Evolutionary conservation across 2,888 invertebrate species (phyloP).

Genomic region (Conistra vaccinii): DNA sequence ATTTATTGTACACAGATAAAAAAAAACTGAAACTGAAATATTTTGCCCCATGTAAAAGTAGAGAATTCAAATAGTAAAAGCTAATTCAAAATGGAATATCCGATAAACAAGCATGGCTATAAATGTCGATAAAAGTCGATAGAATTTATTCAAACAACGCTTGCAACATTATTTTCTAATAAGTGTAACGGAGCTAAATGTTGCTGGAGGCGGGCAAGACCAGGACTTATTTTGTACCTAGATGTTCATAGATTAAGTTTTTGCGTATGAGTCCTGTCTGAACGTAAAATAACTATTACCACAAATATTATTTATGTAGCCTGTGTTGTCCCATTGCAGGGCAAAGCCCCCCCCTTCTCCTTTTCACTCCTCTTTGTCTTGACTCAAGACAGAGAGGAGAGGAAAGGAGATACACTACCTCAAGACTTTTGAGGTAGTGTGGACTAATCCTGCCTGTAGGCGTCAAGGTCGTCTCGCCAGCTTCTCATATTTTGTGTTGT

Average conservation of each 20-base stretch:
- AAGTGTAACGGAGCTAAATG: conserved; percentile 25
- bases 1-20: background rate
- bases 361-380: too few relatives aligned
- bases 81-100: conserved; percentile 32
- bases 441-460: too few relatives aligned
- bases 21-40: background rate
- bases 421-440: too few relatives aligned
- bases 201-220: background rate
- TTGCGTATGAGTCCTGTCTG: background rate
- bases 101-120: conserved; percentile 25
- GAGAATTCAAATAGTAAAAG: conserved; percentile 5
- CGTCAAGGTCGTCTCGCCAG: too few relatives aligned
- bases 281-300: background rate
- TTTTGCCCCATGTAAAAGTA: background rate
- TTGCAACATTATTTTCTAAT: conserved; percentile 44
- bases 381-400: too few relatives aligned
- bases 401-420: too few relatives aligned
- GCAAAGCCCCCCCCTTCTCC: too few relatives aligned
- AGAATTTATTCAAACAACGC: conserved; percentile 24
- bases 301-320: too few relatives aligned
- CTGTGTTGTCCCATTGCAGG: too few relatives aligned
- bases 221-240: conserved; percentile 8
- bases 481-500: too few relatives aligned
- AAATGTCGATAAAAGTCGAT: conserved; percentile 42
- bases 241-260: background rate